Evolutionary conservation across 2,888 invertebrate genomes (phyloP).

Genomic region (Caenorhabditis sp.): DNA sequence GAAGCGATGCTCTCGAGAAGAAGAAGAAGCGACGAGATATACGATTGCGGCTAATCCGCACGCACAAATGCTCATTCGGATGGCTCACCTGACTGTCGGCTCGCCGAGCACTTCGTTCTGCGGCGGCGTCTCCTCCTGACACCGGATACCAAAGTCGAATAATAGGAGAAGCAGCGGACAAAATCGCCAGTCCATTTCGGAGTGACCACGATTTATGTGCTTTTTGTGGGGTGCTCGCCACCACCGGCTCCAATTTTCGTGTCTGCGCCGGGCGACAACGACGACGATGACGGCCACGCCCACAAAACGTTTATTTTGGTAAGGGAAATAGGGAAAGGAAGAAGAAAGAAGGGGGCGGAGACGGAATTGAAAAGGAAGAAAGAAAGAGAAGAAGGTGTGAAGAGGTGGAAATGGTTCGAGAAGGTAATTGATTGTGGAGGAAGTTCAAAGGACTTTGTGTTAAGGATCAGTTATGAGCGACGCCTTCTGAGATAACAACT

Average conservation of each 20-base stretch:
- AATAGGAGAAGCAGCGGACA: conserved; percentile 16
- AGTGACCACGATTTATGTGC: conserved; percentile 11
- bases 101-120: conserved; percentile 47
- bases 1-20: conserved; percentile 2
- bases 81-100: conserved; percentile 42
- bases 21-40: conserved; percentile 2
- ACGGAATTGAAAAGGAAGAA: background rate
- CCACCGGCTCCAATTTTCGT: conserved; percentile 47
- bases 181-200: conserved; percentile 45
- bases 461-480: too few relatives aligned
- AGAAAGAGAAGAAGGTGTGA: background rate
- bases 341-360: background rate
- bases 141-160: conserved; percentile 22
- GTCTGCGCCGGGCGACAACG: conserved; percentile 31
- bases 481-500: too few relatives aligned
- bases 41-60: conserved; percentile 39
- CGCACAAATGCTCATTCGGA: background rate
- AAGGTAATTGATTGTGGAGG: too few relatives aligned
- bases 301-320: conserved; percentile 52
- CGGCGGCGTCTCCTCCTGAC: conserved; percentile 36
- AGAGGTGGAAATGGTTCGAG: background rate
- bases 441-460: too few relatives aligned
- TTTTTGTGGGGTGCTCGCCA: conserved; percentile 1
- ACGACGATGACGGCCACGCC: conserved; percentile 47
- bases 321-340: conserved; percentile 17